Percentiles rank a stretch among this genome's conserved stretches.
Evolutionary conservation across 2,888 invertebrate genomes (phyloP).

Genomic region (Mythimna ferrago): DNA sequence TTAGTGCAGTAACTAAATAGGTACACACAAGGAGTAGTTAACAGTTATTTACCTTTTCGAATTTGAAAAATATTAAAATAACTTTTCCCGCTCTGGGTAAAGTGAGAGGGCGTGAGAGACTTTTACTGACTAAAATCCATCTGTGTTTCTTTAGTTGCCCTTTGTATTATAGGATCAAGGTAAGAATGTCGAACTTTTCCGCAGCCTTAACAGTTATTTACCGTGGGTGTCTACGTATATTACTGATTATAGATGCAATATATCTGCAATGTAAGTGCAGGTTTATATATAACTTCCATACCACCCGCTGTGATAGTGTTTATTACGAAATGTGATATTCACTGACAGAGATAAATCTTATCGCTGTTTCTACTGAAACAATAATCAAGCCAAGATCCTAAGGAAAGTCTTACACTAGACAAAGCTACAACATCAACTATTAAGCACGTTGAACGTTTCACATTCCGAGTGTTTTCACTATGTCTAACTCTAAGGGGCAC

Average conservation of each 20-base stretch:
- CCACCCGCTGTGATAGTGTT: conserved; percentile 10
- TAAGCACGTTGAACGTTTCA: conserved; percentile 69
- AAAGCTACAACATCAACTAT: conserved; percentile 64
- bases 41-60: no score
- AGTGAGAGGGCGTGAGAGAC: no score
- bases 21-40: neutral
- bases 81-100: no score
- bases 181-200: neutral
- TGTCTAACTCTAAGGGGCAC: conserved; percentile 73
- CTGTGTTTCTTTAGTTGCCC: no score
- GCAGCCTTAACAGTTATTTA: neutral
- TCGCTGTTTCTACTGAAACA: conserved; percentile 27
- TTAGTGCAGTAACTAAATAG: neutral
- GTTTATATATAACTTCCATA: conserved; percentile 12
- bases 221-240: neutral
- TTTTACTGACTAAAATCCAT: no score
- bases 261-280: conserved; percentile 4
- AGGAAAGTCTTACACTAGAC: conserved; percentile 53
- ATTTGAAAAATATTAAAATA: no score
- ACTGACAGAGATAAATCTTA: conserved; percentile 17
- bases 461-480: conserved; percentile 71
- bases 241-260: conserved; percentile 7
- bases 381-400: conserved; percentile 33
- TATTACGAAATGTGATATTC: conserved; percentile 31
- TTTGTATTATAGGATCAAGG: no score